Base-by-base conservation (phyloP, 2,797 vertebrate species). In the Iguana delicatissima region DNA sequence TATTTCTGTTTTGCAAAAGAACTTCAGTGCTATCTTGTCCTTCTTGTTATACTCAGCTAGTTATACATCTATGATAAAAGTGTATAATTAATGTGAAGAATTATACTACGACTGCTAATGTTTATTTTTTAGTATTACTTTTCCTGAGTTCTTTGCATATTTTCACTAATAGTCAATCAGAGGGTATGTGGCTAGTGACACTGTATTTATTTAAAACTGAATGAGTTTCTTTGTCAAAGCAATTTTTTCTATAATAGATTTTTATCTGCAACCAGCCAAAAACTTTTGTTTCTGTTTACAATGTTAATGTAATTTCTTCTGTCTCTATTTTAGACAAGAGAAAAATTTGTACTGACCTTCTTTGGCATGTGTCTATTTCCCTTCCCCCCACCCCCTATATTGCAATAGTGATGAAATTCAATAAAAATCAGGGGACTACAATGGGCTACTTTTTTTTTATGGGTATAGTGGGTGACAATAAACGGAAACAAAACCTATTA, bases 31-130 rank as follows among this genome's bases (percentile, higher is more conserved):
- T 95, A 10, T 95, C 95, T 94, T 96, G 62, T 94, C 96, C 88
- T 76, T 93, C 89, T 93, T 96, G 83, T 95, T 96, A 91, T 96
- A 93, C 79, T 96, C 94, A 93, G 92, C 94, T 95, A 95, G 94
- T 96, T 96, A 93, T 93, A 94, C 90, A 94, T 92, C 95, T 93
- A 94, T 2, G 89, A 95, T 95, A 97, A 96, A 92, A 96, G 77
- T 95, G 95, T 80, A 92, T 96, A 97, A 96, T 95, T 96, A 96
- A 94, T 91, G 89, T 94, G 89, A 95, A 95, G 96, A 94, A 96
- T 95, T 96, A 90, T 91, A 91, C 93, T 73, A 87, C 84, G 94
- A 83, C 93, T 88, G 59, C 82, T 94, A 73, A 80, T 86, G 95
- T 95, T 97, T 24, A 93, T 91, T 95, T 95, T 96, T 95, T 91